These are phyloP conservation scores for Hydrolagus affinis DNA, from an alignment of 2,113 vertebrate species.

Conservation along the genomic window DNA sequence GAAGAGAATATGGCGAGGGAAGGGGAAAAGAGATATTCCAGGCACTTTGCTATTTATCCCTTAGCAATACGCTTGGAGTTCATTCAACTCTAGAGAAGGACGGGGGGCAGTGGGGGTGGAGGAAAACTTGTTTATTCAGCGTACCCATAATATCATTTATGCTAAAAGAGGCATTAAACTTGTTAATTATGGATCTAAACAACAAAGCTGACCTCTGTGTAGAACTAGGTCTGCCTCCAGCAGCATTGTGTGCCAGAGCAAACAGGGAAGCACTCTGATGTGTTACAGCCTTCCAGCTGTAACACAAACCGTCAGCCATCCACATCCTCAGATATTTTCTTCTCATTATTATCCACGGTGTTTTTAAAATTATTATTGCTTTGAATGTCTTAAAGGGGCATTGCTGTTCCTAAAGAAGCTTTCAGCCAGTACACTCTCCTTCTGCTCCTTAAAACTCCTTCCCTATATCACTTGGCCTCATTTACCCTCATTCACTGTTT, in stretches of 20 bases:
- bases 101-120: background rate
- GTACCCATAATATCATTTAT: background rate
- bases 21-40: background rate
- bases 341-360: too few relatives aligned
- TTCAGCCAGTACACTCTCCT: too few relatives aligned
- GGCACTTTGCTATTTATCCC: slow-evolving; percentile 30
- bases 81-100: background rate
- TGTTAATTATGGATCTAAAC: background rate
- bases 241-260: background rate
- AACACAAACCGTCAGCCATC: background rate
- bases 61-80: slow-evolving; percentile 27
- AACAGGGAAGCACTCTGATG: background rate
- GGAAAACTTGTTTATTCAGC: background rate
- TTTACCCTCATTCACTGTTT: too few relatives aligned
- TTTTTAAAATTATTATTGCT: too few relatives aligned
- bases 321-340: background rate
- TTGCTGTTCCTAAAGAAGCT: too few relatives aligned
- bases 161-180: background rate
- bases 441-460: too few relatives aligned
- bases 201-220: background rate
- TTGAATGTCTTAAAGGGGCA: too few relatives aligned
- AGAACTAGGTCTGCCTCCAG: background rate
- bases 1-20: too few relatives aligned
- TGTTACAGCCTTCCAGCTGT: background rate
- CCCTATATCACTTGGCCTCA: too few relatives aligned